These are phyloP conservation scores for Protaetia brevitarsis DNA, from an alignment of 1,140 invertebrate species.

Conservation along the genomic window DNA sequence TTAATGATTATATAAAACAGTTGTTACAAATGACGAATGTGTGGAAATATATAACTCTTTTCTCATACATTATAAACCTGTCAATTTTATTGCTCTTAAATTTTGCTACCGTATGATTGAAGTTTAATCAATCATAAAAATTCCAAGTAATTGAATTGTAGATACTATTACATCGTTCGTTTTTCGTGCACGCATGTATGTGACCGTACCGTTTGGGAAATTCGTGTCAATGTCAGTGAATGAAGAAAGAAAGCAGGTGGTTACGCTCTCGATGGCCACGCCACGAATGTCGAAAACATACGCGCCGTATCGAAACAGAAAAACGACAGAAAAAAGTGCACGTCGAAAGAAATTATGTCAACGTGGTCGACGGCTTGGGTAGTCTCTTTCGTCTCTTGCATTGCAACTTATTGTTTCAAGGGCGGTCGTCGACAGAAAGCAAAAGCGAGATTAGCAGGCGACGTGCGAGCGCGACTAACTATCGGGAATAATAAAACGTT, in stretches of 20 bases:
- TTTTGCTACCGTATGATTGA: no score
- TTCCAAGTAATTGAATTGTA: no score
- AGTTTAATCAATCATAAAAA: no score
- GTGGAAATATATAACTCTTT: no score
- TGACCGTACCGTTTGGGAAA: background rate
- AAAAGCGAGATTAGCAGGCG: background rate
- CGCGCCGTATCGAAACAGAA: background rate
- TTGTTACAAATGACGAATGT: no score
- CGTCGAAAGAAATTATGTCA: background rate
- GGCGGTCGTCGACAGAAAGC: background rate
- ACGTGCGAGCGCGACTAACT: background rate
- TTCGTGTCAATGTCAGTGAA: conserved; percentile 11
- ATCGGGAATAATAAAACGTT: background rate
- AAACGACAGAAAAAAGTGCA: background rate
- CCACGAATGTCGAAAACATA: conserved; percentile 6
- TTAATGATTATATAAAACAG: no score
- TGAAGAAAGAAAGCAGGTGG: conserved; percentile 3
- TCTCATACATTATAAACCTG: background rate
- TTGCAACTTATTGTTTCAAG: background rate
- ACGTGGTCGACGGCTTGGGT: background rate
- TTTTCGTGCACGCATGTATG: background rate
- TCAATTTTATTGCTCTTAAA: no score
- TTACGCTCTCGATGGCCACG: background rate
- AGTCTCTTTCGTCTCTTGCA: background rate
- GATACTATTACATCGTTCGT: no score